Evolutionary conservation across 2,888 invertebrate genomes (phyloP).

Genomic region (Mesorhabditis sp.): DNA sequence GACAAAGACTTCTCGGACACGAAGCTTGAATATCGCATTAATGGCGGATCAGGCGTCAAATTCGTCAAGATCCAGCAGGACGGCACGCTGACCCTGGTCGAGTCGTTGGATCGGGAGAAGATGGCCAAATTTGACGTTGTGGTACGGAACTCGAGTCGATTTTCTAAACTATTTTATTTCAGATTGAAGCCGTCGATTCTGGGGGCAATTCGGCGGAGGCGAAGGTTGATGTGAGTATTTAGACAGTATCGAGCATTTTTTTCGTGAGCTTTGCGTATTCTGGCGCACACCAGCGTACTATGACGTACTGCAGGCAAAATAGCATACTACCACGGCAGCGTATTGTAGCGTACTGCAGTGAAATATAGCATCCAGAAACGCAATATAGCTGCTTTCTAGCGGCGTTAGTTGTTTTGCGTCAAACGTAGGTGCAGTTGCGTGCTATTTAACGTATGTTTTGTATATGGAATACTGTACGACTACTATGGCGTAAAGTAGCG

Average conservation of each 20-base stretch:
- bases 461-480: too few species aligned
- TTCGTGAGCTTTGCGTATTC: background rate
- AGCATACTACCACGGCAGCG: too few species aligned
- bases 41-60: constrained; percentile 34
- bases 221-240: constrained; percentile 18
- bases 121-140: constrained; percentile 29
- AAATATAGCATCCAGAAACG: too few species aligned
- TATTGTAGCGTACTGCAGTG: too few species aligned
- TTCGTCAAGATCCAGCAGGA: constrained; percentile 42
- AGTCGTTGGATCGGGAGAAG: constrained; percentile 19
- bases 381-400: too few species aligned
- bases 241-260: background rate
- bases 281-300: too few species aligned
- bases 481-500: too few species aligned
- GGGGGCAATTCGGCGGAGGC: constrained; percentile 20
- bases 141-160: background rate
- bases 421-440: too few species aligned
- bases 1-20: constrained; percentile 39
- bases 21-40: constrained; percentile 28
- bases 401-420: too few species aligned
- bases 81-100: constrained; percentile 36
- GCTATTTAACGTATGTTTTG: too few species aligned
- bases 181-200: constrained; percentile 27
- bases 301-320: too few species aligned
- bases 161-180: background rate